Conservation (phyloP, 53 echinoderm and acorn worm genomes). For the Zoroaster sp. region DNA sequence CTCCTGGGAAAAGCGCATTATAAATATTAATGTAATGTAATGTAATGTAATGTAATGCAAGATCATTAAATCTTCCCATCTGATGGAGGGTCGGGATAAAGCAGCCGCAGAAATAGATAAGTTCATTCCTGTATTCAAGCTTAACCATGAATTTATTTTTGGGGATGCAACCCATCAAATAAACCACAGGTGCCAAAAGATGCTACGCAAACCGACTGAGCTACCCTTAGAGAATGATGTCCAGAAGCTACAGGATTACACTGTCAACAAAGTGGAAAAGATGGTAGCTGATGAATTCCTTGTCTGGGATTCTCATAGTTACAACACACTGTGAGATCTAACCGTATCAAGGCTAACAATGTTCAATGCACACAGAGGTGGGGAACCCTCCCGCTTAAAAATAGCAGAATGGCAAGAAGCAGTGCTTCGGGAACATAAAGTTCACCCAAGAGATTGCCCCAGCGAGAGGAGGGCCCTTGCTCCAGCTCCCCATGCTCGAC, state of each 20-base stretch:
- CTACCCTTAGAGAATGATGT: constrained; percentile 71
- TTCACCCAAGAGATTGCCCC: too few species aligned
- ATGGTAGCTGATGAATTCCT: constrained; percentile 28
- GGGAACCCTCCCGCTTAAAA: constrained; percentile 25
- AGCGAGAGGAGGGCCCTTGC: too few species aligned
- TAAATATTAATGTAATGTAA: too few species aligned
- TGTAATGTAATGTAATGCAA: too few species aligned
- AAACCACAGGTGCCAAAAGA: constrained; percentile 44
- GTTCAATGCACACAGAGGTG: constrained; percentile 61
- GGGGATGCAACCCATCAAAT: constrained; percentile 64
- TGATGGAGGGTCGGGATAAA: background rate
- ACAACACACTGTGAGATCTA: constrained; percentile 38
- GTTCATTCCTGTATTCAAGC: constrained; percentile 61
- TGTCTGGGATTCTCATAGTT: constrained; percentile 40
- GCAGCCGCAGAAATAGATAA: constrained; percentile 54
- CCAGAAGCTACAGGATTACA: constrained; percentile 41
- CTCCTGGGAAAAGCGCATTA: too few species aligned
- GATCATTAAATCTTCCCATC: background rate
- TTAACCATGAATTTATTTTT: constrained; percentile 52
- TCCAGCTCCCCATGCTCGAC: too few species aligned
- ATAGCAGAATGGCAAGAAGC: too few species aligned
- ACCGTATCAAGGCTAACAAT: constrained; percentile 47
- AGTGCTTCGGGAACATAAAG: too few species aligned
- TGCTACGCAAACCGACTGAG: constrained; percentile 45
- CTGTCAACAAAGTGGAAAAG: background rate